A percentile compares a stretch with the other conserved stretches of the same genome.
Conservation (phyloP, 2,888 invertebrate genomes). For the Suillia variegata region DNA sequence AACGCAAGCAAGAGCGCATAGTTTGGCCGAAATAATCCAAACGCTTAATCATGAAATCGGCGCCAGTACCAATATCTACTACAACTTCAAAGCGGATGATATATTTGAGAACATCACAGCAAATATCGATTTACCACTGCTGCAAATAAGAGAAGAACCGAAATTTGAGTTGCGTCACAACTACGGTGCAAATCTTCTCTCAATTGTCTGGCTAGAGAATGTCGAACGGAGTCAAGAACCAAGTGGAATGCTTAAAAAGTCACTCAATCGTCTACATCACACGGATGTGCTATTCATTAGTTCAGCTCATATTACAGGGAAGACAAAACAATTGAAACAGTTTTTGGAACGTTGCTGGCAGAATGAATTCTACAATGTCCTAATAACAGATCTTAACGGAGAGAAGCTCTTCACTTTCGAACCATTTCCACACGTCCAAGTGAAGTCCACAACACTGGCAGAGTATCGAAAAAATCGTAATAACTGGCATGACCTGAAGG, state of each 20-base stretch:
- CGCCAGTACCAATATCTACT: neutral
- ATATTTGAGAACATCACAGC: too few species aligned
- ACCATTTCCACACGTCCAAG: constrained; percentile 11
- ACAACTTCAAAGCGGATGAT: too few species aligned
- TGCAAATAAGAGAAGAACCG: too few species aligned
- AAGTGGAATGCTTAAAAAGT: too few species aligned
- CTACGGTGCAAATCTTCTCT: neutral
- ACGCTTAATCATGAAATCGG: neutral
- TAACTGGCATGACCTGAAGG: constrained; percentile 7
- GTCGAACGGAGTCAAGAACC: too few species aligned
- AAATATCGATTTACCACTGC: too few species aligned
- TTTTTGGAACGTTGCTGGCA: constrained; percentile 33
- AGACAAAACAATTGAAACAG: too few species aligned
- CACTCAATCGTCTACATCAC: neutral
- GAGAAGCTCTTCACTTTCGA: neutral
- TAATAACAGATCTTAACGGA: constrained; percentile 10
- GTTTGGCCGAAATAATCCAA: neutral
- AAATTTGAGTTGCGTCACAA: neutral
- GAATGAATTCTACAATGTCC: constrained; percentile 30
- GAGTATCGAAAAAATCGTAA: neutral
- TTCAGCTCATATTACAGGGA: neutral
- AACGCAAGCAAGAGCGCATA: neutral
- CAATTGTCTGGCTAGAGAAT: neutral
- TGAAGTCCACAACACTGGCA: neutral
- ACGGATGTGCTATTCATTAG: neutral